Percentiles rank a stretch among this genome's conserved stretches.
Evolutionary conservation across 2,113 vertebrate genomes (phyloP).

Genomic region (Ursus arctos): DNA sequence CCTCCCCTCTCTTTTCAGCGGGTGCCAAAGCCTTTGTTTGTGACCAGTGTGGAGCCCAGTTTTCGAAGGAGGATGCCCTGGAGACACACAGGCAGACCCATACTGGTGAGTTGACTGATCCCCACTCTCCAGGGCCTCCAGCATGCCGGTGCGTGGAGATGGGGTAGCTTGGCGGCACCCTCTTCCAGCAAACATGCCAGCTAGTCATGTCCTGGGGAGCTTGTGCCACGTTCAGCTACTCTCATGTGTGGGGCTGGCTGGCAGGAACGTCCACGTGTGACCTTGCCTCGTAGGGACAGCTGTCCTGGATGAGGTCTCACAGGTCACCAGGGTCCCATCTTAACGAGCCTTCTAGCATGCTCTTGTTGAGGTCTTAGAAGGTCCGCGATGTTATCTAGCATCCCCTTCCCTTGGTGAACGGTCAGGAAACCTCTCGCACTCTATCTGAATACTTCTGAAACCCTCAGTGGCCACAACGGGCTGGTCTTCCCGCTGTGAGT

Average conservation of each 20-base stretch:
- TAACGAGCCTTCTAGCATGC: neutral
- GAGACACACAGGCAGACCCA: constrained; percentile 97
- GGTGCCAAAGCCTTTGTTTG: constrained; percentile 98
- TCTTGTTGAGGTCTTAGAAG: neutral
- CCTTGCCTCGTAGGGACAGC: neutral
- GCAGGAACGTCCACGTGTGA: neutral
- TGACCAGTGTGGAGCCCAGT: constrained; percentile 98
- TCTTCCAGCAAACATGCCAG: rapidly evolving
- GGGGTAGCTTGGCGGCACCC: neutral
- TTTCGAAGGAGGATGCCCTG: constrained; percentile 97
- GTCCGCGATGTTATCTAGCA: neutral
- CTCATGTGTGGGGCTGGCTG: neutral
- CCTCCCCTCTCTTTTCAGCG: constrained; percentile 87
- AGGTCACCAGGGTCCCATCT: neutral
- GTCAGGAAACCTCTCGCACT: neutral
- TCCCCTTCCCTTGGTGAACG: neutral
- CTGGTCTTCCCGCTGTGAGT: neutral
- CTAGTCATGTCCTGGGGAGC: neutral
- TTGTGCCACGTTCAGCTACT: neutral
- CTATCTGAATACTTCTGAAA: neutral
- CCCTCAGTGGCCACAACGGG: rapidly evolving
- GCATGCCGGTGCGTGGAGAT: rapidly evolving
- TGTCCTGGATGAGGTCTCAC: neutral
- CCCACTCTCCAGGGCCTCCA: neutral
- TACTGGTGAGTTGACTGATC: constrained; percentile 90